Conservation (phyloP, 2,888 invertebrate species). For the Abrostola triplasia region DNA sequence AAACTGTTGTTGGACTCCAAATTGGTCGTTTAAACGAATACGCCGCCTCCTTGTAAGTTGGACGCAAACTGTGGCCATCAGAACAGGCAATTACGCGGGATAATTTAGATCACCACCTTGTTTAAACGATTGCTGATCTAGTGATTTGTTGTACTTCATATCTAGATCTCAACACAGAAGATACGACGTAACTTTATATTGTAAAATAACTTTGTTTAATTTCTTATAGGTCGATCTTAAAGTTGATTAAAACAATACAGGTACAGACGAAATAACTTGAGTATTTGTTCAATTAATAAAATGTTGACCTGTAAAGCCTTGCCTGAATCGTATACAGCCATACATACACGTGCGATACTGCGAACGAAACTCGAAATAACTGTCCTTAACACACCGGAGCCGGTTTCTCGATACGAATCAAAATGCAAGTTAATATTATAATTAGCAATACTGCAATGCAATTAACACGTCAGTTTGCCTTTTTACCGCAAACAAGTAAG, state of each 20-base stretch:
- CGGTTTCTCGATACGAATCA: constrained; percentile 68
- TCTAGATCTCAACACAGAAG: constrained; percentile 11
- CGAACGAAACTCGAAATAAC: constrained; percentile 52
- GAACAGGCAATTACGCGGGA: constrained; percentile 48
- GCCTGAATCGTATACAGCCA: constrained; percentile 13
- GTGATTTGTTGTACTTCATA: constrained; percentile 22
- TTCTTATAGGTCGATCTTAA: neutral
- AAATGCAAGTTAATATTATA: constrained; percentile 73
- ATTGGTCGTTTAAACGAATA: constrained; percentile 72
- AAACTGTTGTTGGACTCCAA: constrained; percentile 78
- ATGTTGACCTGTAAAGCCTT: constrained; percentile 33
- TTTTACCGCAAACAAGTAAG: constrained; percentile 82
- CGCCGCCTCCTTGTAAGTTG: constrained; percentile 61
- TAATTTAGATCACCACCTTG: constrained; percentile 51
- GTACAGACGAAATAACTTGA: neutral
- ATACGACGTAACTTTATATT: constrained; percentile 30
- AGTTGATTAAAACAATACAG: neutral
- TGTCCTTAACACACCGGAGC: constrained; percentile 65
- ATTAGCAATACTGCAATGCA: constrained; percentile 79
- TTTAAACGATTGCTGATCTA: constrained; percentile 35
- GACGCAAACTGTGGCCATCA: constrained; percentile 50
- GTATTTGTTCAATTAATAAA: constrained; percentile 12
- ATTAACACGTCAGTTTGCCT: constrained; percentile 79
- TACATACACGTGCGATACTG: constrained; percentile 33
- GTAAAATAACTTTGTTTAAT: constrained; percentile 4